Evolutionary conservation across 2,797 vertebrate genomes (phyloP).

Genomic region (Neosilurus mollespiculum): DNA sequence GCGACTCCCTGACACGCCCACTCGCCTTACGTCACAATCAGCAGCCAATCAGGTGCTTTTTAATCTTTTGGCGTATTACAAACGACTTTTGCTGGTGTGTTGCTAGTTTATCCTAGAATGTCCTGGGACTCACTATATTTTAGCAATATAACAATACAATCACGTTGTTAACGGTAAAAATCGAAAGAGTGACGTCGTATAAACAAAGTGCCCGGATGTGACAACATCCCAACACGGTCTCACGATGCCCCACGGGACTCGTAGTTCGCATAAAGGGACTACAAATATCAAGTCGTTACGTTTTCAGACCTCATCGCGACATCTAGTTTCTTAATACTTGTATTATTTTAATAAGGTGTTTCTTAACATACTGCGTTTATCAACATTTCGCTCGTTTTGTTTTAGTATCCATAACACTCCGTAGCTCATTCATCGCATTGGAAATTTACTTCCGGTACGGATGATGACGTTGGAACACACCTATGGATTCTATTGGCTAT

Average conservation of each 20-base stretch:
- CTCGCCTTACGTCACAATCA: background rate
- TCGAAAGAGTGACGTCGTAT: no score
- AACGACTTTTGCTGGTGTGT: background rate
- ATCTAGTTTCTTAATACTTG: background rate
- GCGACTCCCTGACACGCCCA: conserved; percentile 35
- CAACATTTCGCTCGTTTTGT: background rate
- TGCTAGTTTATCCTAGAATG: background rate
- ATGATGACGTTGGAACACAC: conserved; percentile 27
- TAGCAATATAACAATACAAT: background rate
- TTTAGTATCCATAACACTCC: background rate
- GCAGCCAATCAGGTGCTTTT: conserved; percentile 27
- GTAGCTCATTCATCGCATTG: background rate
- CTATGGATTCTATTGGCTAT: background rate
- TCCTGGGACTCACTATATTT: background rate
- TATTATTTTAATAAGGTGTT: background rate
- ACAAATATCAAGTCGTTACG: background rate
- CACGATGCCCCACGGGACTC: background rate
- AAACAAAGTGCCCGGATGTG: conserved; percentile 2
- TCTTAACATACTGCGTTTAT: background rate
- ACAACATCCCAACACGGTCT: background rate
- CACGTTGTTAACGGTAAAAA: background rate
- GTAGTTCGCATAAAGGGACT: background rate
- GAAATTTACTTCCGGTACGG: conserved; percentile 12
- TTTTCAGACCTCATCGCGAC: background rate
- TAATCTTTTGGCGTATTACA: background rate